Base-by-base conservation (phyloP, 2,113 vertebrate genomes). In the Monopterus albus region DNA sequence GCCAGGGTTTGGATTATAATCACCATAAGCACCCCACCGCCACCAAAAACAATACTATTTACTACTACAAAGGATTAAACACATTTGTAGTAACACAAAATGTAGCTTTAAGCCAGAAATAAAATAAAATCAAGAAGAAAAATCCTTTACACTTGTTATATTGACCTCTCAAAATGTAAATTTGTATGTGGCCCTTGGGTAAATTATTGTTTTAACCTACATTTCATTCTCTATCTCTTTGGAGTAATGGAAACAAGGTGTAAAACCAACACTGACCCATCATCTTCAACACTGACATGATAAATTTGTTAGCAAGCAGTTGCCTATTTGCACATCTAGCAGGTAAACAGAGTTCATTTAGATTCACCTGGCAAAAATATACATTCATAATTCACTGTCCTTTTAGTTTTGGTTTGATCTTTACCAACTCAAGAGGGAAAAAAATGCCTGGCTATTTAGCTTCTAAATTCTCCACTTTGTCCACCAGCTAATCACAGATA, bases 1-100 rank as follows among this genome's bases (percentile, higher is more conserved):
- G 85, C 74, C 83, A 81, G 52, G 71, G 40, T 50, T 81, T 58
- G 80, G 69, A 86, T 77, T 80, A 79, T 81, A 88, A 85, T 79
- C 78, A 78, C 72, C 50, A 50, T 10, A 25, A 52, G n/a, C 39
- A 72, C 75, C 83, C 56, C 78, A 71, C 62, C 23, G 26, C 15
- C 46, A 70, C 38, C 26, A 20, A 26, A 12, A 49, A 69, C 40
- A 73, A 85, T 81, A n/a, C 75, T 69, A 76, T 71, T 81, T 72
- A 63, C 50, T 42, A 70, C 59, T 57, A 75, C 51, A 67, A 70
- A 64, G 21, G 42, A 72, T 47, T 39, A 31, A 58, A 50, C 36
- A 75, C 35, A 71, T 75, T 72, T 51, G 52, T 55, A 63, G 46
- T 33, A 25, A 70, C 40, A 78, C 26, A n/a, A 20, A 72, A 47